Conservation (phyloP, 2,797 vertebrate species). For the Mormyrus hasselquistii region DNA sequence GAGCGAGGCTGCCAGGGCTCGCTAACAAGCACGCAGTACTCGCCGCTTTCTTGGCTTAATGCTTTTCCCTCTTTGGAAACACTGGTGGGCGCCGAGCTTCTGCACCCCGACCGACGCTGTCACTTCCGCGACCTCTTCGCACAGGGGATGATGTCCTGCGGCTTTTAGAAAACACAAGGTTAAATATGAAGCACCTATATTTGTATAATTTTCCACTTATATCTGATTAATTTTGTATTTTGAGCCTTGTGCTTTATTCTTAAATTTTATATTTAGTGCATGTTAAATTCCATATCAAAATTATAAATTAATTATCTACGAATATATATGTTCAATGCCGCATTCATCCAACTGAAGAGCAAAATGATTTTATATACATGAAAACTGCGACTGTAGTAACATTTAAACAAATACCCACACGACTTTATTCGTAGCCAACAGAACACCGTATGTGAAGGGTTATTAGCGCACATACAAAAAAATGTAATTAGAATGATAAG, state of each 20-base stretch:
- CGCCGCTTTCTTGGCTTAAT: slow-evolving; percentile 42
- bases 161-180: not conserved
- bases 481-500: not conserved
- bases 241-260: not conserved
- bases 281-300: not conserved
- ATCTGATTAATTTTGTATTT: not conserved
- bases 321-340: not conserved
- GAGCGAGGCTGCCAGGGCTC: slow-evolving; percentile 65
- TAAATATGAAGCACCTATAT: not conserved
- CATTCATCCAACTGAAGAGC: not conserved
- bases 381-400: not conserved
- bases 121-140: slow-evolving; percentile 28
- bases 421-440: not conserved
- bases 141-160: not conserved
- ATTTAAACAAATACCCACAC: not conserved
- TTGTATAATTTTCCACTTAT: not conserved
- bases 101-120: slow-evolving; percentile 35
- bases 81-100: slow-evolving; percentile 38
- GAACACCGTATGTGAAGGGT: not conserved
- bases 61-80: slow-evolving; percentile 27
- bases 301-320: not conserved
- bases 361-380: not conserved
- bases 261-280: not conserved
- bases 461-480: not conserved
- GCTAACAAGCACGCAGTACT: slow-evolving; percentile 76